phyloP scores from a whole-genome alignment of 2,888 invertebrate species.

The Reticulitermes lucifugus region DNA sequence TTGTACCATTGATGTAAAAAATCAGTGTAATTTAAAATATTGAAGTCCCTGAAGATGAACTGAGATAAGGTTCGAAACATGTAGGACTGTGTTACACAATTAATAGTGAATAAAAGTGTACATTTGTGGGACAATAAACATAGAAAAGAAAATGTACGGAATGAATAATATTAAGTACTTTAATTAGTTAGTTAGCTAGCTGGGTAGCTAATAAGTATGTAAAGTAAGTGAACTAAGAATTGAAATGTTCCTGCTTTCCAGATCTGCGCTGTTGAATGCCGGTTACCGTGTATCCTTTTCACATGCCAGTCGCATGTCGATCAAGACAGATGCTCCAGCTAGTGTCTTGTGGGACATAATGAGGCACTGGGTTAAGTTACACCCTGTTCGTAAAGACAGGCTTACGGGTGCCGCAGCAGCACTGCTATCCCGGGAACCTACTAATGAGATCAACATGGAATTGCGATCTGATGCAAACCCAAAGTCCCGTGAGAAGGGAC shows the following conservation, averaged over 20 bases:
- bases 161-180: too few relatives aligned
- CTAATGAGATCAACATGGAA: slow-evolving; percentile 66
- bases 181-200: too few relatives aligned
- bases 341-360: slow-evolving; percentile 92
- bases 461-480: slow-evolving; percentile 83
- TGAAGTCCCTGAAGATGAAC: too few relatives aligned
- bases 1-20: too few relatives aligned
- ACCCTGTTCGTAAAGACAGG: slow-evolving; percentile 76
- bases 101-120: too few relatives aligned
- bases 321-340: slow-evolving; percentile 94
- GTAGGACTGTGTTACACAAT: too few relatives aligned
- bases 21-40: too few relatives aligned
- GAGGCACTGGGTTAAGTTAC: slow-evolving; percentile 79
- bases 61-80: too few relatives aligned
- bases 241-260: slow-evolving; percentile 61
- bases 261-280: slow-evolving; percentile 90
- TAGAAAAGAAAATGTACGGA: too few relatives aligned
- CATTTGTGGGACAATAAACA: too few relatives aligned
- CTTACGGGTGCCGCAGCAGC: slow-evolving; percentile 60
- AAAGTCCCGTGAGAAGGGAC: slow-evolving; percentile 75
- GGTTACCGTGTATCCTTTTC: slow-evolving; percentile 93
- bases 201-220: too few relatives aligned
- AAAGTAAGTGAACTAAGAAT: too few relatives aligned
- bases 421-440: slow-evolving; percentile 70
- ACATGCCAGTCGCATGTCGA: slow-evolving; percentile 86